Evolutionary conservation across 2,797 vertebrate species (phyloP).

Genomic region (Picus viridis): DNA sequence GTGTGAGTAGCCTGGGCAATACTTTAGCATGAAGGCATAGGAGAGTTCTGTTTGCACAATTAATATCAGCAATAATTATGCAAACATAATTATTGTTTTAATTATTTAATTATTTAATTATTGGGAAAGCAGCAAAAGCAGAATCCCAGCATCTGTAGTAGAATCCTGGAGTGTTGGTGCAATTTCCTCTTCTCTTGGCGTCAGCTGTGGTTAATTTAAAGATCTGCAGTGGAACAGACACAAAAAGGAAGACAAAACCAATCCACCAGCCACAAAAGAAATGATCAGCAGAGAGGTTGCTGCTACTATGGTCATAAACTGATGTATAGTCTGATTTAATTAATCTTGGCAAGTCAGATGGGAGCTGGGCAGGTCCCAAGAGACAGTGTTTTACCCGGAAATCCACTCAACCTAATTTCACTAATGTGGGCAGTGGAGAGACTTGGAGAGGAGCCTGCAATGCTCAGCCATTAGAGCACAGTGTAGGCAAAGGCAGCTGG

Average conservation of each 20-base stretch:
- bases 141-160: constrained; percentile 29
- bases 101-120: no score
- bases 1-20: neutral
- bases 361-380: constrained; percentile 80
- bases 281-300: constrained; percentile 72
- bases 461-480: constrained; percentile 72
- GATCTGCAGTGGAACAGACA: constrained; percentile 63
- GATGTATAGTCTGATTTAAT: constrained; percentile 80
- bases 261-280: constrained; percentile 67
- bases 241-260: constrained; percentile 67
- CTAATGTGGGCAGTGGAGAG: constrained; percentile 79
- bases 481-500: constrained; percentile 71
- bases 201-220: constrained; percentile 58
- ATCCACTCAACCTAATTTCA: constrained; percentile 85
- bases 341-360: constrained; percentile 80
- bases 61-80: constrained; percentile 40
- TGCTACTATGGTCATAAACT: constrained; percentile 73
- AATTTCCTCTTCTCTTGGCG: constrained; percentile 55
- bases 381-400: constrained; percentile 81
- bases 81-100: no score
- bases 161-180: constrained; percentile 17
- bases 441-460: constrained; percentile 76
- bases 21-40: neutral
- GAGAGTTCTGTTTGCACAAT: constrained; percentile 20
- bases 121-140: constrained; percentile 34